Evolutionary conservation across 2,888 invertebrate species (phyloP).

Genomic region (Lasioglossum marginatum): DNA sequence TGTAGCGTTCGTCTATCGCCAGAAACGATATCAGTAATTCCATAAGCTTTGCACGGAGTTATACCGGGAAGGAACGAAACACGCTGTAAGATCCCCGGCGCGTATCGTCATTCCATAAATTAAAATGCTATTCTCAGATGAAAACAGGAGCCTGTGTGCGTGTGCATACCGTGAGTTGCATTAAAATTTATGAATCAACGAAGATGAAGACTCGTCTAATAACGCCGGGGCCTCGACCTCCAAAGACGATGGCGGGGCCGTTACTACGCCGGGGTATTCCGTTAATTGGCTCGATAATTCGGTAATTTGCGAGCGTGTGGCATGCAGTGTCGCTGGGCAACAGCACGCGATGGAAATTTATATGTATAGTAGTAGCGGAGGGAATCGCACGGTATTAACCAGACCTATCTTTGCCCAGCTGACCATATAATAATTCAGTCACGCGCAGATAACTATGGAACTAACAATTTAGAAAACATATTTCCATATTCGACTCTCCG

Average conservation of each 20-base stretch:
- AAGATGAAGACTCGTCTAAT: constrained; percentile 12
- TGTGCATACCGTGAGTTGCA: neutral
- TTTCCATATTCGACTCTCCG: constrained; percentile 37
- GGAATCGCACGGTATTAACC: neutral
- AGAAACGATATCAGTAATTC: neutral
- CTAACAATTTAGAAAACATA: constrained; percentile 40
- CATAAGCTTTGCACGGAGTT: neutral
- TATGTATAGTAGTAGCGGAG: neutral
- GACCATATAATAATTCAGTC: constrained; percentile 45
- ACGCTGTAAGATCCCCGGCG: neutral
- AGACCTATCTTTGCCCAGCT: constrained; percentile 24
- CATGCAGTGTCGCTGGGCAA: constrained; percentile 9
- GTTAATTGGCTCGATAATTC: constrained; percentile 43
- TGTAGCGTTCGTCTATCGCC: neutral
- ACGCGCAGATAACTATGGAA: constrained; percentile 27
- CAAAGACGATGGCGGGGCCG: neutral
- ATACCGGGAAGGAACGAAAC: neutral
- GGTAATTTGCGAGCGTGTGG: constrained; percentile 15
- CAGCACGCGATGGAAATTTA: constrained; percentile 29
- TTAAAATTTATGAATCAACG: constrained; percentile 33
- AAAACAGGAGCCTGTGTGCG: neutral
- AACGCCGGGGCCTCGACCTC: neutral
- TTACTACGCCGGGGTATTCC: neutral
- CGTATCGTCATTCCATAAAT: constrained; percentile 22
- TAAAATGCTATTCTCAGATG: constrained; percentile 23